These are phyloP conservation scores for Plusia festucae DNA, from an alignment of 2,888 invertebrate species.

Conservation along the genomic window DNA sequence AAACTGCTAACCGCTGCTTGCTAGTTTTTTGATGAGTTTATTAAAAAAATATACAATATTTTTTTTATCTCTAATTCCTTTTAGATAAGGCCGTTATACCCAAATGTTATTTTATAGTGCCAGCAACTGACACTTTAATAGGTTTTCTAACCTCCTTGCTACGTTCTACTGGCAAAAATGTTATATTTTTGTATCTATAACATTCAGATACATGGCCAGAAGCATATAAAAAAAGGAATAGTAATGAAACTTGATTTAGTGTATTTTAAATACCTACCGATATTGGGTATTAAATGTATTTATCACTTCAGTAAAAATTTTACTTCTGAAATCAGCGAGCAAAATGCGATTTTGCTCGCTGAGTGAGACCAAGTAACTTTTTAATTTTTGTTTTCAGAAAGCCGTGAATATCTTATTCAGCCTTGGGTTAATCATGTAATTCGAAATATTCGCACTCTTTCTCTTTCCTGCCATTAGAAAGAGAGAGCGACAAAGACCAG, in stretches of 20 bases:
- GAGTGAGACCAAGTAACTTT: too few species aligned
- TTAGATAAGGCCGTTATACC: constrained; percentile 24
- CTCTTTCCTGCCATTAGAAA: too few species aligned
- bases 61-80: constrained; percentile 16
- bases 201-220: constrained; percentile 1
- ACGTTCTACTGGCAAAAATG: constrained; percentile 24
- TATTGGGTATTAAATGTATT: background rate
- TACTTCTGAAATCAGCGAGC: too few species aligned
- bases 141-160: constrained; percentile 57
- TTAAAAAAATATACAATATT: constrained; percentile 7
- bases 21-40: background rate
- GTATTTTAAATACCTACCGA: background rate
- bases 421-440: too few species aligned
- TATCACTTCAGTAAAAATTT: too few species aligned
- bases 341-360: too few species aligned
- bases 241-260: background rate
- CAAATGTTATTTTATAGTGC: constrained; percentile 43
- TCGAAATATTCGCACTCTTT: too few species aligned
- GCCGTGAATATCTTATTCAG: too few species aligned
- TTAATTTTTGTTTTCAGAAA: too few species aligned
- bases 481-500: too few species aligned
- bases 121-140: constrained; percentile 54
- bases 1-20: constrained; percentile 8
- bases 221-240: background rate
- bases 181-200: constrained; percentile 22